Evolutionary conservation across 2,113 vertebrate genomes (phyloP).

Genomic region (Rhinopithecus roxellana): DNA sequence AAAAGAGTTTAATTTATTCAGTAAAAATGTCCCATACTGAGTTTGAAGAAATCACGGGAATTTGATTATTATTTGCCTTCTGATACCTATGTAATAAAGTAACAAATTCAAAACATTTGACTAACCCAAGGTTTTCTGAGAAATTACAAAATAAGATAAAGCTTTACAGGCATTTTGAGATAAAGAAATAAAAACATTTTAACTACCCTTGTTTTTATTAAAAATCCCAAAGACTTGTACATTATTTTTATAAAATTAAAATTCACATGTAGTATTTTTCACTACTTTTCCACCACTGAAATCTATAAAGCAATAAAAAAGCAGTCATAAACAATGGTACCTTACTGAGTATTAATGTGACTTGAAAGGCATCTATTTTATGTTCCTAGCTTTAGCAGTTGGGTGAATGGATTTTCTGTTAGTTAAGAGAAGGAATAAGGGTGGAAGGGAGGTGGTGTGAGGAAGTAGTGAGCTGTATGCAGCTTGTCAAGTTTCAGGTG

Average conservation of each 20-base stretch:
- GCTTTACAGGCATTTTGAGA: background rate
- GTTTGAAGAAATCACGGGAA: slow-evolving; percentile 2
- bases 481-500: background rate
- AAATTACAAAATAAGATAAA: slow-evolving; percentile 27
- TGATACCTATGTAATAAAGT: slow-evolving; percentile 24
- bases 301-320: background rate
- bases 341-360: background rate
- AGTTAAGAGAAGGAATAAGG: background rate
- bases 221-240: slow-evolving; percentile 1
- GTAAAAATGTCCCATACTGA: slow-evolving; percentile 42
- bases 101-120: slow-evolving; percentile 14
- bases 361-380: background rate
- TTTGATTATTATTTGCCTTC: slow-evolving; percentile 43
- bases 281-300: background rate
- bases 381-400: background rate
- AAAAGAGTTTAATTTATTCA: slow-evolving; percentile 37
- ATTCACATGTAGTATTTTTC: background rate
- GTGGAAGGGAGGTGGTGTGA: background rate
- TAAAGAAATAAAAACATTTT: slow-evolving; percentile 20
- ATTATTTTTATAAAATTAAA: slow-evolving; percentile 34
- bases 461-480: background rate
- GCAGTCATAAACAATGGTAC: background rate
- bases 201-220: background rate
- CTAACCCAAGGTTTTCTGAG: slow-evolving; percentile 4
- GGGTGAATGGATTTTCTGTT: slow-evolving; percentile 18